Evolutionary conservation across 1,140 invertebrate genomes (phyloP), one percentile per base, ranked within the genome.

Genomic region (Bombus confusus): DNA sequence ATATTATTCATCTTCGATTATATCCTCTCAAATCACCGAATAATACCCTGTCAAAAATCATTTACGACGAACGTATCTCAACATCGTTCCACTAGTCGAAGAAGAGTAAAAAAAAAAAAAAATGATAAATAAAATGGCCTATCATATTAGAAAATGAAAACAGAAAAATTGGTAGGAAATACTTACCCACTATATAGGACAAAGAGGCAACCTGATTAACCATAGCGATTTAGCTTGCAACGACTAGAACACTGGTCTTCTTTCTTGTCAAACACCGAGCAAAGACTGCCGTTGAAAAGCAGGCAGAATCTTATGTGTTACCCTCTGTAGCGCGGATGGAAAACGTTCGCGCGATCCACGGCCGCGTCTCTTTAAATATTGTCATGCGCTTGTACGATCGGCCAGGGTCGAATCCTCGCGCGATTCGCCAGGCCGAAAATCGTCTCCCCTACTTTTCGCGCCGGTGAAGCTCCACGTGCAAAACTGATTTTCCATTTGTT

Each of bases 341-440:
- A 87, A 87, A 75, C 72, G 68, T 88, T 66, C 71, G 72, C 66
- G 82, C 72, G 37, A 83, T 75, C 69, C 18, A 59, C 71, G 18
- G 59, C 59, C 57, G 62, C 80, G 72, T 57, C 88, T 80, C 78
- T 87, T 92, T 90, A 91, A 92, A 91, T 91, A 92, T 91, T 91
- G 80, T 87, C 90, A 88, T 80, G 84, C 89, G 89, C 85, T 80
- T 57, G 69, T 68, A 52, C 73, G 73, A 89, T 78, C 82, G 39
- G 59, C 57, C 74, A 64, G 28, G 59, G 31, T 59, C n/a, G 47
- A 87, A 31, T 34, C 22, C 31, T 13, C 41, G 12, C n/a, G 28
- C 39, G 12, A 85, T 59, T 79, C 76, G 57, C 59, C 82, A 57
- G 18, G 28, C 69, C 41, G 43, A 87, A 83, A 88, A 73, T 72